A percentile compares a stretch with the other conserved stretches of the same genome.
Evolutionary conservation across 2,113 vertebrate species (phyloP).

Genomic region (Aspidoscelis tigris): DNA sequence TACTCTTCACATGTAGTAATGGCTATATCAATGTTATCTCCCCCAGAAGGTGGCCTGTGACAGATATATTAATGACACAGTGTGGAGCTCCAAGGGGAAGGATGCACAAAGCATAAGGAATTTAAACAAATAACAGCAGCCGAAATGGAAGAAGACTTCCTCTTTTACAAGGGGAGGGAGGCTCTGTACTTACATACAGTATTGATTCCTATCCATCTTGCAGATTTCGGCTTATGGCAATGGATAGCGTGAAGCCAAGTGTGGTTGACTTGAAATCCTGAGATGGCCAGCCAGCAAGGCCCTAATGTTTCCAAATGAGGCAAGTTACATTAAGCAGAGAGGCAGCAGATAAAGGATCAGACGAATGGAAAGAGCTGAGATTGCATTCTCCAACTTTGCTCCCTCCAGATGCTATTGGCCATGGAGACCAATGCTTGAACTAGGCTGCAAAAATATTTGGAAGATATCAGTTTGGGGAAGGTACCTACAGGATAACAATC

Average conservation of each 20-base stretch:
- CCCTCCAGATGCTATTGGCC: not conserved
- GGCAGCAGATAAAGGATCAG: not conserved
- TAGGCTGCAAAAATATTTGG: not conserved
- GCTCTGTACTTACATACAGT: constrained; percentile 35
- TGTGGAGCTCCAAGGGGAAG: not conserved
- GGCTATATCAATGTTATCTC: constrained; percentile 33
- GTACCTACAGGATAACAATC: too few relatives aligned
- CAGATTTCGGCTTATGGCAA: constrained; percentile 20
- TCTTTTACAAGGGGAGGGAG: not conserved
- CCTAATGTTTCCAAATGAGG: not conserved
- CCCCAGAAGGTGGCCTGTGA: constrained; percentile 37
- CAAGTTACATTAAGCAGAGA: accelerated
- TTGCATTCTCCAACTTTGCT: not conserved
- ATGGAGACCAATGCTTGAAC: not conserved
- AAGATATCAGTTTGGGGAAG: not conserved
- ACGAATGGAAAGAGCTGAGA: accelerated
- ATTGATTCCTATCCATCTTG: constrained; percentile 29
- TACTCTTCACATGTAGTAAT: not conserved
- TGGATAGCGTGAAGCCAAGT: not conserved
- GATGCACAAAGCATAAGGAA: constrained; percentile 6
- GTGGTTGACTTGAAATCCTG: not conserved
- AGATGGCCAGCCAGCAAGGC: not conserved
- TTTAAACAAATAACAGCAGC: constrained; percentile 26
- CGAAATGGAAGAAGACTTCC: not conserved
- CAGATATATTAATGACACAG: constrained; percentile 51